Percentiles rank a stretch among this genome's conserved stretches.
phyloP scores from a whole-genome alignment of 2,888 invertebrate species.

The Lepidochitona cinerea region DNA sequence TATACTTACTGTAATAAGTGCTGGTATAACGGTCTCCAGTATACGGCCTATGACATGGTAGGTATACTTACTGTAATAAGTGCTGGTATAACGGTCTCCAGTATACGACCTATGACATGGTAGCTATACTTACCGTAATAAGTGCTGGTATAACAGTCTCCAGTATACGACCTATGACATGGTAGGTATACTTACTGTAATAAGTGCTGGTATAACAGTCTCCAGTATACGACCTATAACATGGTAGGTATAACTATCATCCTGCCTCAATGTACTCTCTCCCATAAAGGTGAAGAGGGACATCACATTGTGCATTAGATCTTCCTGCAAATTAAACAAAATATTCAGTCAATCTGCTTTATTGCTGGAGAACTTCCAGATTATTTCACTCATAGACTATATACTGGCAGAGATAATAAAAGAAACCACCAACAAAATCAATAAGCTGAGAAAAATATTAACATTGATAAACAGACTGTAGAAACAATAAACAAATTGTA shows the following conservation, averaged over 20 bases:
- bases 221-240: slow-evolving; percentile 92
- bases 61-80: slow-evolving; percentile 72
- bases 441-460: too few relatives aligned
- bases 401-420: too few relatives aligned
- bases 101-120: slow-evolving; percentile 90
- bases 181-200: slow-evolving; percentile 74
- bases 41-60: too few relatives aligned
- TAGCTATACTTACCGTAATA: slow-evolving; percentile 78
- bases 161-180: too few relatives aligned
- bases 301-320: slow-evolving; percentile 94
- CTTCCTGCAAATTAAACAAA: slow-evolving; percentile 65
- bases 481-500: too few relatives aligned
- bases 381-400: too few relatives aligned
- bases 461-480: too few relatives aligned
- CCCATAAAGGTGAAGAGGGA: slow-evolving; percentile 99
- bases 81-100: slow-evolving; percentile 91
- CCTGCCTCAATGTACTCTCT: slow-evolving; percentile 90
- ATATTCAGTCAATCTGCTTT: too few relatives aligned
- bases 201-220: slow-evolving; percentile 88
- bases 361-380: too few relatives aligned
- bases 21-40: not conserved
- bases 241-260: slow-evolving; percentile 95
- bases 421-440: too few relatives aligned
- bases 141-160: not conserved
- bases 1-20: slow-evolving; percentile 8